Evolutionary conservation across 2,797 vertebrate species (phyloP).

Genomic region (Eulemur coronatus): DNA sequence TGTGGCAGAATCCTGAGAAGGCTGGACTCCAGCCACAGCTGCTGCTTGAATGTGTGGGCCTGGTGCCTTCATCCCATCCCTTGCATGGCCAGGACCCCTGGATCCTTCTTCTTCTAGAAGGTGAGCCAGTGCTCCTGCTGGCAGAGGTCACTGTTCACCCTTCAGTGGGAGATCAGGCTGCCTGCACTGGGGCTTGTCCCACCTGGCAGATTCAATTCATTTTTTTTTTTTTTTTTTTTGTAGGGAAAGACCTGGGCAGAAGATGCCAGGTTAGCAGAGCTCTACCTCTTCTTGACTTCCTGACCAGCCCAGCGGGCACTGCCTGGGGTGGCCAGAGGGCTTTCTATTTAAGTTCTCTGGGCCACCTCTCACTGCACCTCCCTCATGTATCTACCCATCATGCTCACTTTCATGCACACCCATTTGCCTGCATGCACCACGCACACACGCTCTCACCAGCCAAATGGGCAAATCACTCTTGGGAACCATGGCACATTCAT

Average conservation of each 20-base stretch:
- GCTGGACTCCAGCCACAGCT: neutral
- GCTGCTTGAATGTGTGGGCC: neutral
- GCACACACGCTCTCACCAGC: neutral
- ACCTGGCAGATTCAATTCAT: neutral
- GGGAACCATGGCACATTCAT: neutral
- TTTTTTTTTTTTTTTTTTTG: neutral
- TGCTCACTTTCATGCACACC: neutral
- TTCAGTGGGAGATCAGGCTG: neutral
- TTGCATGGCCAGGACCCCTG: neutral
- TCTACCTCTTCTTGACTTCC: neutral
- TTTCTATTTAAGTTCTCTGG: neutral
- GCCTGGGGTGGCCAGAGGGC: too few relatives aligned
- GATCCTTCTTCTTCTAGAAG: neutral
- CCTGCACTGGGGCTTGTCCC: neutral
- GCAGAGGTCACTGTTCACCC: neutral
- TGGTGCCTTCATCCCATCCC: neutral
- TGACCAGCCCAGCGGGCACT: neutral
- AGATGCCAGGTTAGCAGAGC: neutral
- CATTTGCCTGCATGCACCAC: neutral
- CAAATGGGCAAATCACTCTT: neutral
- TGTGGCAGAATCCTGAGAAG: neutral
- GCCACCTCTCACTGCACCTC: neutral
- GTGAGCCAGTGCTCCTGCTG: neutral
- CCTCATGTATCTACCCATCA: neutral
- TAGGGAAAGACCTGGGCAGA: neutral